phyloP scores from a whole-genome alignment of 2,113 vertebrate genomes.

The Deroptyus accipitrinus region DNA sequence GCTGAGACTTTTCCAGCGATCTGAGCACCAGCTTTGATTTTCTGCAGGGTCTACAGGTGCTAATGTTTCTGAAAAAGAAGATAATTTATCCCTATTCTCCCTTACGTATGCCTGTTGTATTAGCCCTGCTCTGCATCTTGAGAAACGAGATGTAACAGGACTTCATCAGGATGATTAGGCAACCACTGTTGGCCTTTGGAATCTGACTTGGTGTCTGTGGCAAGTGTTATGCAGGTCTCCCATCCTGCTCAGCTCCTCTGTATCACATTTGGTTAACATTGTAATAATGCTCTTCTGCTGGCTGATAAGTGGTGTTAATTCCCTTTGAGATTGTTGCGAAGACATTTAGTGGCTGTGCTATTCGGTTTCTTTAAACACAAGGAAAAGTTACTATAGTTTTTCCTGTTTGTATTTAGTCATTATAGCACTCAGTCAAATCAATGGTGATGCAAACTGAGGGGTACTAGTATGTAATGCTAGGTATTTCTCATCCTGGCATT shows the following conservation, averaged over 20 bases:
- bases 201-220: neutral
- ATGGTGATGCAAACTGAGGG: neutral
- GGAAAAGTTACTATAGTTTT: neutral
- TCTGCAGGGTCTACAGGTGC: neutral
- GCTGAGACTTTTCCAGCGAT: neutral
- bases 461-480: neutral
- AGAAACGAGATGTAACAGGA: neutral
- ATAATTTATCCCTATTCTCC: neutral
- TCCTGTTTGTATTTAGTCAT: neutral
- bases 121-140: neutral
- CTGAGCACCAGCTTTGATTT: neutral
- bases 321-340: neutral
- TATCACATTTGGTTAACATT: neutral
- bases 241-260: neutral
- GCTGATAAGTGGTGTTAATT: neutral
- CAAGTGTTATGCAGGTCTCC: neutral
- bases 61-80: neutral
- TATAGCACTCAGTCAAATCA: neutral
- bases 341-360: neutral
- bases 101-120: neutral
- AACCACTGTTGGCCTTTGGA: neutral
- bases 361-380: neutral
- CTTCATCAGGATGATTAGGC: neutral
- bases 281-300: neutral
- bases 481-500: neutral